phyloP scores from a whole-genome alignment of 2,797 vertebrate species.

The Pteronotus mesoamericanus region DNA sequence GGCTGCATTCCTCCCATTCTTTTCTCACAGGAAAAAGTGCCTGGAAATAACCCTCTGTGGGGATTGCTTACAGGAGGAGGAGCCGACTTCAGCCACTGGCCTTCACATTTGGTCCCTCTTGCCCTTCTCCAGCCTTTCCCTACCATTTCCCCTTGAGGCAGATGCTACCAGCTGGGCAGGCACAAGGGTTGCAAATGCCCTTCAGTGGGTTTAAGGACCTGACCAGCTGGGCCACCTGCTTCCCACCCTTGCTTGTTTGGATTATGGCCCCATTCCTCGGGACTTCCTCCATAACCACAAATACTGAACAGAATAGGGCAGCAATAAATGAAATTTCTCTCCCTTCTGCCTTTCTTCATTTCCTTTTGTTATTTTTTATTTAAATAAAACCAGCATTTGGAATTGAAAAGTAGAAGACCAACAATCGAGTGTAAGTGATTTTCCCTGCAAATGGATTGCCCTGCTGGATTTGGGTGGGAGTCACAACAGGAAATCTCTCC shows the following conservation, averaged over 20 bases:
- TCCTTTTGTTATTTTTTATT: background rate
- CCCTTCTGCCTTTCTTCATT: no score
- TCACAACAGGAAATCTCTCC: slow-evolving; percentile 33
- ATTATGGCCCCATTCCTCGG: background rate
- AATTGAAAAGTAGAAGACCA: slow-evolving; percentile 43
- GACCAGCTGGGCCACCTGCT: background rate
- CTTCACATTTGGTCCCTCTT: slow-evolving; percentile 59
- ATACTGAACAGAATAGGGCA: background rate
- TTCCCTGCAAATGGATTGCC: background rate
- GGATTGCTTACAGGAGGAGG: slow-evolving; percentile 63
- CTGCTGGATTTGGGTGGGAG: background rate
- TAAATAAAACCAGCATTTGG: background rate
- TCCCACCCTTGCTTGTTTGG: background rate
- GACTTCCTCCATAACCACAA: background rate
- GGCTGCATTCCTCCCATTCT: slow-evolving; percentile 82
- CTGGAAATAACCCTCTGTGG: slow-evolving; percentile 74
- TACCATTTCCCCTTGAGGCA: slow-evolving; percentile 8
- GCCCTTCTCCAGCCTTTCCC: background rate
- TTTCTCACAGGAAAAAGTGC: slow-evolving; percentile 85
- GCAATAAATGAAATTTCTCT: background rate
- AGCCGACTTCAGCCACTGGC: slow-evolving; percentile 56
- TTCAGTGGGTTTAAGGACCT: background rate
- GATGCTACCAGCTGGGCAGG: slow-evolving; percentile 66
- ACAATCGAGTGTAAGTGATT: background rate
- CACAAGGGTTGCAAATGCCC: background rate